Conservation (phyloP, 2,888 invertebrate species). For the Pasiphila rectangulata region DNA sequence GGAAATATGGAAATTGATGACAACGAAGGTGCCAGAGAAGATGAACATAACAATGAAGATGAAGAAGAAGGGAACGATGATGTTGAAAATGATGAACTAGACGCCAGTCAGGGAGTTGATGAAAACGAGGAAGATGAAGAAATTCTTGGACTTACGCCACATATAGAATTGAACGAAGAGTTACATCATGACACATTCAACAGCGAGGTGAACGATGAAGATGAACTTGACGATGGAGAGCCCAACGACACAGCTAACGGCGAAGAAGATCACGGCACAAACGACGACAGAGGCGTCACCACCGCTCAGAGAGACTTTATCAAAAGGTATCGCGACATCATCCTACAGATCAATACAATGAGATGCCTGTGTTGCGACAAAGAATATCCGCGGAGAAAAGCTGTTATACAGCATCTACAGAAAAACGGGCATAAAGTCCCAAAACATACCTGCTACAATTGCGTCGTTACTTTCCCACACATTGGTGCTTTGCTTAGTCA, state of each 20-base stretch:
- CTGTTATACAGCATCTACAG: constrained; percentile 77
- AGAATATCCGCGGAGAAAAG: constrained; percentile 73
- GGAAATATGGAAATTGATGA: constrained; percentile 47
- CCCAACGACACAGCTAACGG: constrained; percentile 56
- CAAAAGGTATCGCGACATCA: constrained; percentile 66
- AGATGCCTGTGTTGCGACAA: constrained; percentile 72
- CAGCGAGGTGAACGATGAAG: constrained; percentile 59
- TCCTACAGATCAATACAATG: constrained; percentile 75
- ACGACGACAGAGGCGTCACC: constrained; percentile 66
- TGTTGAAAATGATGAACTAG: constrained; percentile 45
- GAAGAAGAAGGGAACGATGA: constrained; percentile 40
- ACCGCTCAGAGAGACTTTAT: constrained; percentile 73
- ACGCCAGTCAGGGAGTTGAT: constrained; percentile 48
- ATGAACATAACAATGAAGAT: constrained; percentile 43
- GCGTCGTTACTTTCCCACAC: constrained; percentile 80
- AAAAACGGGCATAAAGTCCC: constrained; percentile 81
- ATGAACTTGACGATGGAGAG: constrained; percentile 50
- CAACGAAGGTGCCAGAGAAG: constrained; percentile 38
- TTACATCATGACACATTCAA: constrained; percentile 59
- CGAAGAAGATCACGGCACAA: constrained; percentile 52
- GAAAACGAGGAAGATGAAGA: constrained; percentile 66
- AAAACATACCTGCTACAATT: constrained; percentile 83
- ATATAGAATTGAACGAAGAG: constrained; percentile 75
- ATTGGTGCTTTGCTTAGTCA: constrained; percentile 76
- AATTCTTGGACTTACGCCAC: constrained; percentile 52